Evolutionary conservation across 2,888 invertebrate genomes (phyloP).

Genomic region (Diarsia dahlii): DNA sequence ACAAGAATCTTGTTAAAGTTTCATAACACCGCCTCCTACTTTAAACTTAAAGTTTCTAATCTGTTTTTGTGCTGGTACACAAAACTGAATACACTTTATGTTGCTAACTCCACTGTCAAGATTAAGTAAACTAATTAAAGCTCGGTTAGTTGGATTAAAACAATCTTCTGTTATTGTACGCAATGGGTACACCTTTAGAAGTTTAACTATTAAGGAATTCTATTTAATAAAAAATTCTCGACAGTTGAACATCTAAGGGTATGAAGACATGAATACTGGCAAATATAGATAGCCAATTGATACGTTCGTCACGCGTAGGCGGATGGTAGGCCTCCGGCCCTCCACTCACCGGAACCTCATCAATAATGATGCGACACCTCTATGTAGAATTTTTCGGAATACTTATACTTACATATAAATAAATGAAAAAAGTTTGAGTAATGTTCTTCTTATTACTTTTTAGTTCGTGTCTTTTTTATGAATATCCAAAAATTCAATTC

Average conservation of each 20-base stretch:
- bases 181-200: background rate
- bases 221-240: conserved; percentile 6
- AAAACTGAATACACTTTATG: conserved; percentile 36
- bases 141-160: conserved; percentile 25
- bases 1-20: conserved; percentile 47
- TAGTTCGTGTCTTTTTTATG: background rate
- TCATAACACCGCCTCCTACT: conserved; percentile 39
- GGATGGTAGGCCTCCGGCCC: conserved; percentile 5
- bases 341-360: conserved; percentile 38
- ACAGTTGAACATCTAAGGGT: conserved; percentile 1
- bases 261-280: conserved; percentile 15
- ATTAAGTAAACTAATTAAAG: conserved; percentile 31
- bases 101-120: conserved; percentile 29
- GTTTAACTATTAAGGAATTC: background rate
- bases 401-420: background rate
- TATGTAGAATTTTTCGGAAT: conserved; percentile 16
- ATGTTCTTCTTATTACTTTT: conserved; percentile 9
- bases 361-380: conserved; percentile 42
- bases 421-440: conserved; percentile 9
- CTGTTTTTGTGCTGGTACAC: conserved; percentile 46
- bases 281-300: conserved; percentile 40
- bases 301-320: conserved; percentile 47
- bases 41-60: conserved; percentile 50
- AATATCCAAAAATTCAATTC: background rate
- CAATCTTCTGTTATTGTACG: conserved; percentile 10